A percentile compares a stretch with the other conserved stretches of the same genome.
Conservation (phyloP, 2,797 vertebrate species). For the Acipenser oxyrinchus region DNA sequence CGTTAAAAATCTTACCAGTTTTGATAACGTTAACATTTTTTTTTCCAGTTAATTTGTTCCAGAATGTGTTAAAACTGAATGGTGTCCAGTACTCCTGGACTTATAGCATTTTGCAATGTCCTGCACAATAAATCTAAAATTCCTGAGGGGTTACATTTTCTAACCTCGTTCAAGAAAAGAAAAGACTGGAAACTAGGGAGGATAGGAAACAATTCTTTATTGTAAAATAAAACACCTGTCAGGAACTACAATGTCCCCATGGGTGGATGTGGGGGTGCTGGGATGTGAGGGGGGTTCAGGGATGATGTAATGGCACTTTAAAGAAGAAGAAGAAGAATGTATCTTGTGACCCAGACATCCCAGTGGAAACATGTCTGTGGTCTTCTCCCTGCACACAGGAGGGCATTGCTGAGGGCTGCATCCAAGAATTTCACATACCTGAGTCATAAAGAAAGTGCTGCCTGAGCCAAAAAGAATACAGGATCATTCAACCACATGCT, state of each 20-base stretch:
- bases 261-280: constrained; percentile 12
- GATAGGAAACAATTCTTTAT: neutral
- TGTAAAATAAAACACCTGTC: neutral
- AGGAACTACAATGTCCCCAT: neutral
- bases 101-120: no score
- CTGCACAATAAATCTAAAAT: no score
- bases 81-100: no score
- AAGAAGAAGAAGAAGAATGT: constrained; percentile 10
- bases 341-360: constrained; percentile 43
- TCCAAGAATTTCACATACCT: constrained; percentile 8
- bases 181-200: neutral
- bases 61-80: no score
- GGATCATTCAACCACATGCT: no score
- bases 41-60: no score
- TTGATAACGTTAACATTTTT: no score
- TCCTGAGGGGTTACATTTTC: no score
- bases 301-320: constrained; percentile 31
- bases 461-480: no score
- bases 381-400: constrained; percentile 21
- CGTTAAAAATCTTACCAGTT: no score
- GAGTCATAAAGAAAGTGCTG: constrained; percentile 5
- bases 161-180: neutral
- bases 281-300: constrained; percentile 13
- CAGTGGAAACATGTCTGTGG: constrained; percentile 39
- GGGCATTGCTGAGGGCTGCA: constrained; percentile 5